Evolutionary conservation across 2,888 invertebrate species (phyloP).

Genomic region (Thera obeliscata): DNA sequence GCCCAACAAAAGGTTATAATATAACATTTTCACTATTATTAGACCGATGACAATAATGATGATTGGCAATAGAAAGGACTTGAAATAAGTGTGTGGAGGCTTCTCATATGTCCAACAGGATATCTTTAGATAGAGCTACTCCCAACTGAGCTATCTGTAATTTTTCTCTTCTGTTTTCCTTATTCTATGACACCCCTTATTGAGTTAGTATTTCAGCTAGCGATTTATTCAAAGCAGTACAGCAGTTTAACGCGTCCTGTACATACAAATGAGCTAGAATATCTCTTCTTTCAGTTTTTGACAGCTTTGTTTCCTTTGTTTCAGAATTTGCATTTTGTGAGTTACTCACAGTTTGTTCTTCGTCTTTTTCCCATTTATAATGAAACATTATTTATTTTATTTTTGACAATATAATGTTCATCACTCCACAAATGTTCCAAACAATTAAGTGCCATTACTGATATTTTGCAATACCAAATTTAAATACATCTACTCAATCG

Average conservation of each 20-base stretch:
- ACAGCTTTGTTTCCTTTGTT: constrained; percentile 15
- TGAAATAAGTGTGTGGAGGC: too few relatives aligned
- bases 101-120: too few relatives aligned
- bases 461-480: too few relatives aligned
- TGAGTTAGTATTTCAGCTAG: constrained; percentile 73
- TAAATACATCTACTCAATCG: too few relatives aligned
- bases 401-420: not conserved
- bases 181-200: constrained; percentile 28
- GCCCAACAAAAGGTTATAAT: too few relatives aligned
- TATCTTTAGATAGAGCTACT: too few relatives aligned
- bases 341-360: constrained; percentile 1
- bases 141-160: too few relatives aligned
- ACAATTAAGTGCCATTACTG: too few relatives aligned
- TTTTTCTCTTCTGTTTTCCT: not conserved
- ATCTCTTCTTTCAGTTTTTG: constrained; percentile 31
- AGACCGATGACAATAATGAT: too few relatives aligned
- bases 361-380: not conserved
- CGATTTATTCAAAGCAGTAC: constrained; percentile 78
- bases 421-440: not conserved
- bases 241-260: constrained; percentile 54
- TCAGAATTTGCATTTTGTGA: constrained; percentile 4
- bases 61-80: too few relatives aligned
- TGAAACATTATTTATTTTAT: not conserved
- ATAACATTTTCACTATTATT: too few relatives aligned
- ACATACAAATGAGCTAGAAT: constrained; percentile 66